These are phyloP conservation scores for Xylocampa areola DNA, from an alignment of 2,888 invertebrate species.

Conservation along the genomic window DNA sequence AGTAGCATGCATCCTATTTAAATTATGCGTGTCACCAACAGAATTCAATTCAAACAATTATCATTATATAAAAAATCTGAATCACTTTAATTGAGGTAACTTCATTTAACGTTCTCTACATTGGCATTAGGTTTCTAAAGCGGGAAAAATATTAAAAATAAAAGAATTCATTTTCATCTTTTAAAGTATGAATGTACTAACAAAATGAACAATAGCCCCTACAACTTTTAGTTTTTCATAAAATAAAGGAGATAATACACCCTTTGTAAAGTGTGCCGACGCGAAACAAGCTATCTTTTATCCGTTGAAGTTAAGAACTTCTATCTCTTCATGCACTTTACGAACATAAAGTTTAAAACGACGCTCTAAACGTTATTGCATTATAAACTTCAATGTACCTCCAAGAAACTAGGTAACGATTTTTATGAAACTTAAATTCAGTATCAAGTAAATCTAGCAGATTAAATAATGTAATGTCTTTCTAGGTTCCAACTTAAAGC, in stretches of 20 bases:
- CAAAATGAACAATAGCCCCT: conserved; percentile 26
- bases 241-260: conserved; percentile 44
- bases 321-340: conserved; percentile 39
- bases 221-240: conserved; percentile 43
- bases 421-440: background rate
- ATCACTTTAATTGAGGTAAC: no score
- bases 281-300: conserved; percentile 50
- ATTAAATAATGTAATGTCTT: background rate
- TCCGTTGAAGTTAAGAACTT: conserved; percentile 46
- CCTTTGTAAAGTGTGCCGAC: conserved; percentile 41
- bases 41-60: no score
- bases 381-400: conserved; percentile 21
- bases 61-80: no score
- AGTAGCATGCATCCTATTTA: no score
- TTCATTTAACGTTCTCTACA: no score
- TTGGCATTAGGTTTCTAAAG: no score
- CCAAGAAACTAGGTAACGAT: conserved; percentile 6
- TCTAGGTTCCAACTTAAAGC: no score
- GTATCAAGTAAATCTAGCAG: background rate
- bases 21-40: no score
- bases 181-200: conserved; percentile 27
- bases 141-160: conserved; percentile 12
- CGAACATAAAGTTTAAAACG: conserved; percentile 50
- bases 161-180: conserved; percentile 10
- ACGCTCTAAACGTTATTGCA: conserved; percentile 36